Evolutionary conservation across 2,113 vertebrate genomes (phyloP).

Genomic region (Rattus norvegicus): DNA sequence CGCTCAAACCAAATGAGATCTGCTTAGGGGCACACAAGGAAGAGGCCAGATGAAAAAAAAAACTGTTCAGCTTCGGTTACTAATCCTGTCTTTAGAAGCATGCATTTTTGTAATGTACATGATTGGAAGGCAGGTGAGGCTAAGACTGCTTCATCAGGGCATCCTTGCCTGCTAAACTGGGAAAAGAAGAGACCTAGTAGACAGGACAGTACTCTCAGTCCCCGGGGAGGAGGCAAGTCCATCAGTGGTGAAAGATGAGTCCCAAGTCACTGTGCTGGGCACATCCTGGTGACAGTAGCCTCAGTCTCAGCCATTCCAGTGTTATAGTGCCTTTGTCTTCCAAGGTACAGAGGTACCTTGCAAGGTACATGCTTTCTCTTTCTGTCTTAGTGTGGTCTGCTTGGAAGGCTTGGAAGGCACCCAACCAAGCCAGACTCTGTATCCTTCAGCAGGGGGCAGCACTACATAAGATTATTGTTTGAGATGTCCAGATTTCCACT

Average conservation of each 20-base stretch:
- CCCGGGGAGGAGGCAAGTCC: not conserved
- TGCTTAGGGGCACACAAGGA: not conserved
- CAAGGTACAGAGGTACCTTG: not conserved
- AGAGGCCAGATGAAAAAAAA: not conserved
- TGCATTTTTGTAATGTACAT: not conserved
- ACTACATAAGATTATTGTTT: not conserved
- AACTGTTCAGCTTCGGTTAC: not conserved
- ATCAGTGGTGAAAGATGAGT: not conserved
- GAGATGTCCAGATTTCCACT: not conserved
- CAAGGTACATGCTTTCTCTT: not conserved
- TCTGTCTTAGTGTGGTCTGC: not conserved
- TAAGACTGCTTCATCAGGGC: not conserved
- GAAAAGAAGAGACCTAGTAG: not conserved
- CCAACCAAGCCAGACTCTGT: not conserved
- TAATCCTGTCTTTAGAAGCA: not conserved
- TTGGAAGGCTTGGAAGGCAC: not conserved
- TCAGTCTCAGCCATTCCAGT: accelerated
- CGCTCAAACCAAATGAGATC: not conserved
- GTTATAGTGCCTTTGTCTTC: not conserved
- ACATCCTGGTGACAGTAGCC: not conserved
- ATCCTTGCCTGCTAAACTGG: not conserved
- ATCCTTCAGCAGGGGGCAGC: constrained; percentile 63
- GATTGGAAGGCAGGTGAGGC: not conserved
- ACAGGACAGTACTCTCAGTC: not conserved
- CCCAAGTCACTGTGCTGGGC: not conserved